Percentiles rank a stretch among this genome's conserved stretches.
phyloP scores from a whole-genome alignment of 2,113 vertebrate genomes.

The Catharus bicknelli region DNA sequence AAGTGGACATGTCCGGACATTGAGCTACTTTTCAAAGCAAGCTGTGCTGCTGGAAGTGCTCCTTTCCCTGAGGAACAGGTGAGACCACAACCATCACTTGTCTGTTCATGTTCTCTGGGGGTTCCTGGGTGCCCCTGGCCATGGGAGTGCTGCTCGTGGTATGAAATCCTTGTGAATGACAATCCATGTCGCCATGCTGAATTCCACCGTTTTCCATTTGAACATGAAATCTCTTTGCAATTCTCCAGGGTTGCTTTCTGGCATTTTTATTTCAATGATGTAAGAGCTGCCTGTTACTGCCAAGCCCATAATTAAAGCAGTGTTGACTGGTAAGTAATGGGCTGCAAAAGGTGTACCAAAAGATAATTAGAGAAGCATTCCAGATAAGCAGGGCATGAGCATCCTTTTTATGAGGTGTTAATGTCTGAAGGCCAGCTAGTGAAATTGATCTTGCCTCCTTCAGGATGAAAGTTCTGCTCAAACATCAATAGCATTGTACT shows the following conservation, averaged over 20 bases:
- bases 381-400: slow-evolving; percentile 40
- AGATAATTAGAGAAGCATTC: slow-evolving; percentile 48
- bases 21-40: neutral
- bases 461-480: slow-evolving; percentile 50
- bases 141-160: neutral
- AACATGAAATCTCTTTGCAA: neutral
- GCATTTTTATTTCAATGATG: slow-evolving; percentile 43
- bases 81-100: neutral
- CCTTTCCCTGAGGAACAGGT: neutral
- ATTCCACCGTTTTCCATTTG: neutral
- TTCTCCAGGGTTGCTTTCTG: neutral
- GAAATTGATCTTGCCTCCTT: slow-evolving; percentile 51
- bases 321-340: slow-evolving; percentile 56
- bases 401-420: slow-evolving; percentile 63
- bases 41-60: neutral
- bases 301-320: slow-evolving; percentile 52
- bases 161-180: neutral
- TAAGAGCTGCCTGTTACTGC: slow-evolving; percentile 22
- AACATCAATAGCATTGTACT: slow-evolving; percentile 21
- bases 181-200: neutral
- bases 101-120: neutral
- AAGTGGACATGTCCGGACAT: neutral
- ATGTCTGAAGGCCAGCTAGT: slow-evolving; percentile 51
- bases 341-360: slow-evolving; percentile 54
- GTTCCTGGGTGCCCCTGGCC: neutral